These are phyloP conservation scores for Phoxinus phoxinus DNA, from an alignment of 2,113 vertebrate genomes.

Conservation along the genomic window DNA sequence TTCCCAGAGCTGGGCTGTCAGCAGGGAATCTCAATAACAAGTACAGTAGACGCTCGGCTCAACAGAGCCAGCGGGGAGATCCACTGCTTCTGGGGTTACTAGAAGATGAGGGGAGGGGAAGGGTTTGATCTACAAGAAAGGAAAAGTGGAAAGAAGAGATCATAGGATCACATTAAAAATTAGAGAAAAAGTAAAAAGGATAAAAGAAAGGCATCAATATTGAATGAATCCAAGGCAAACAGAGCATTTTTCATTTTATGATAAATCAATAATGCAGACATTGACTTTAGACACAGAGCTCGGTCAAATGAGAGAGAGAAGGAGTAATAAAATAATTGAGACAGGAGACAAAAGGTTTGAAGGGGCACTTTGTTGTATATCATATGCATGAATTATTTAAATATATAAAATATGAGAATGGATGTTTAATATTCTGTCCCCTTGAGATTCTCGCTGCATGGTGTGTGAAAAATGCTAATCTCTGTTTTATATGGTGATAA, in stretches of 20 bases:
- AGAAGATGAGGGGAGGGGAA: not conserved
- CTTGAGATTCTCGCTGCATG: too few species aligned
- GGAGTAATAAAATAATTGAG: not conserved
- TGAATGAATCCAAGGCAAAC: slow-evolving; percentile 31
- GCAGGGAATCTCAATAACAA: slow-evolving; percentile 23
- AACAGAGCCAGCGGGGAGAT: not conserved
- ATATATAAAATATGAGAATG: not conserved
- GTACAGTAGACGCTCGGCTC: not conserved
- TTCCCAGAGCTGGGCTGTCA: not conserved
- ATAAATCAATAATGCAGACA: slow-evolving; percentile 35
- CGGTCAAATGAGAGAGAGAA: not conserved
- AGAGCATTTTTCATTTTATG: slow-evolving; percentile 29
- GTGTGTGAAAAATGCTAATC: too few species aligned
- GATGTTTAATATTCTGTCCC: not conserved
- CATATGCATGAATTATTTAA: not conserved
- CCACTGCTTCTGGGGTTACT: slow-evolving; percentile 8
- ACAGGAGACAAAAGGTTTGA: slow-evolving; percentile 1
- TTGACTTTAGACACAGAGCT: slow-evolving; percentile 4
- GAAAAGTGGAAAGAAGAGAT: not conserved
- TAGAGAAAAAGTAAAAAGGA: not conserved
- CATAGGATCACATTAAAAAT: not conserved
- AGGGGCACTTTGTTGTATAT: not conserved
- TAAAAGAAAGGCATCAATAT: slow-evolving; percentile 16
- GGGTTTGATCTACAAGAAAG: not conserved
- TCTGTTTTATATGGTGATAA: too few species aligned